Evolutionary conservation across 2,113 vertebrate species (phyloP), one percentile per base, ranked within the genome.

Genomic region (Sturnus vulgaris): DNA sequence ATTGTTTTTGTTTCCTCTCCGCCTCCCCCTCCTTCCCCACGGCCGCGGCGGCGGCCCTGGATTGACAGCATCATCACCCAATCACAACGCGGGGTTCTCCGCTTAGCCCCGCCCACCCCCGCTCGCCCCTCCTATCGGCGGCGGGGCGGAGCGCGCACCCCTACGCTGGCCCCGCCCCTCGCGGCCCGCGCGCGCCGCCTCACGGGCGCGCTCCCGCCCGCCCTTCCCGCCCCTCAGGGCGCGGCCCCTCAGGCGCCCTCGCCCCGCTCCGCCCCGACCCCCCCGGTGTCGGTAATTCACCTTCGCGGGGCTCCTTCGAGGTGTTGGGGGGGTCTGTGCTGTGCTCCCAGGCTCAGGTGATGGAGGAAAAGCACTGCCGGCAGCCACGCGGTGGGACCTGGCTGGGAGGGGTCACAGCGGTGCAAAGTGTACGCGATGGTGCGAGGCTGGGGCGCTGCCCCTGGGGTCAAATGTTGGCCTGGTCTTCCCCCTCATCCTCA

Each of bases 1-100:
- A 98, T 98, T 98, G 98, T 98, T 98, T 98, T 98, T 98, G 98
- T 98, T 98, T 97, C 97, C 97, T 96, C 96, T 96, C 86, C 95
- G 55, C 89, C 55, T 82, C 89, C 81, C 81, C 81, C 85, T 87
- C 86, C 83, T 82, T 47, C 69, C 82, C 86, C 93, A 59, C 96
- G 39, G 69, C 73, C 65, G 59, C 90, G 27, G 84, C 47, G 42
- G 33, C 66, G 37, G 69, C 47, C 33, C 35, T 3, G 8, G 84
- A 96, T 76, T 86, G 95, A 91, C 93, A 20, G 49, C 9, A 0
- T 0, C 6, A 0, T 0, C 2, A 7, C 0, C 90, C 92, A 91
- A 39, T 95, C 55, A 33, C 11, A 4, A 4, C 5, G 7, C 42
- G 7, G 24, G 0, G 0, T 1, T n/a, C 1, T 0, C 16, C 10